These are phyloP conservation scores for Rhadinocentrus ornatus DNA, from an alignment of 2,797 vertebrate genomes.

Conservation along the genomic window DNA sequence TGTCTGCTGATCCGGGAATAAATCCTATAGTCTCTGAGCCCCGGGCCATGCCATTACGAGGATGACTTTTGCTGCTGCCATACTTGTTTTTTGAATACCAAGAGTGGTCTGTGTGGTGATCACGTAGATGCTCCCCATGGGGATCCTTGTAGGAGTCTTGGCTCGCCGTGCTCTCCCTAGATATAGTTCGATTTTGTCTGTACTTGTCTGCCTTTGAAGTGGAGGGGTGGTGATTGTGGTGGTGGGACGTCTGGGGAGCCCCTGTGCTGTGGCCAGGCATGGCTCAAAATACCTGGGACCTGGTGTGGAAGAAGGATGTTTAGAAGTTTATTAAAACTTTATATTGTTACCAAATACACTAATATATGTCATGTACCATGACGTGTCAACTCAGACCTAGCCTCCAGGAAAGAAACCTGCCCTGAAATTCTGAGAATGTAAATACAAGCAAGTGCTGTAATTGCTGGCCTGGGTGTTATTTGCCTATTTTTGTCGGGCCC, in stretches of 20 bases:
- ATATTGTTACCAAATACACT: conserved; percentile 5
- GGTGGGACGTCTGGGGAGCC: conserved; percentile 75
- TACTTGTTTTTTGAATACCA: conserved; percentile 62
- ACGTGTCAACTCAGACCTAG: not conserved
- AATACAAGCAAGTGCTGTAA: conserved; percentile 42
- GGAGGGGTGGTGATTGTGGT: conserved; percentile 63
- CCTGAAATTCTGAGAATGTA: conserved; percentile 18
- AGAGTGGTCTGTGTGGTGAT: conserved; percentile 51
- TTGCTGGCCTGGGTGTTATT: conserved; percentile 25
- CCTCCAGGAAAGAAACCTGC: not conserved
- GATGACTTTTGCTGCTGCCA: conserved; percentile 71
- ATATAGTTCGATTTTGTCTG: conserved; percentile 61
- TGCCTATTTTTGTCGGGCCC: conserved; percentile 21
- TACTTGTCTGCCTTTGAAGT: conserved; percentile 70
- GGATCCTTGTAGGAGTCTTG: conserved; percentile 81
- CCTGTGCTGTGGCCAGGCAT: conserved; percentile 90
- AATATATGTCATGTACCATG: conserved; percentile 12
- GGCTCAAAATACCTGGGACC: conserved; percentile 85
- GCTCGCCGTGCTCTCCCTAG: conserved; percentile 68
- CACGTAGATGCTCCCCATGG: conserved; percentile 54
- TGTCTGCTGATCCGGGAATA: conserved; percentile 89
- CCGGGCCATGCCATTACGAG: conserved; percentile 77
- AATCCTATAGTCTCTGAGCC: conserved; percentile 91
- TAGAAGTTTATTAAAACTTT: conserved; percentile 5
- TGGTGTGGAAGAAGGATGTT: conserved; percentile 55